Evolutionary conservation across 2,113 vertebrate genomes (phyloP), one percentile per base, ranked within the genome.

Genomic region (Gambusia affinis): DNA sequence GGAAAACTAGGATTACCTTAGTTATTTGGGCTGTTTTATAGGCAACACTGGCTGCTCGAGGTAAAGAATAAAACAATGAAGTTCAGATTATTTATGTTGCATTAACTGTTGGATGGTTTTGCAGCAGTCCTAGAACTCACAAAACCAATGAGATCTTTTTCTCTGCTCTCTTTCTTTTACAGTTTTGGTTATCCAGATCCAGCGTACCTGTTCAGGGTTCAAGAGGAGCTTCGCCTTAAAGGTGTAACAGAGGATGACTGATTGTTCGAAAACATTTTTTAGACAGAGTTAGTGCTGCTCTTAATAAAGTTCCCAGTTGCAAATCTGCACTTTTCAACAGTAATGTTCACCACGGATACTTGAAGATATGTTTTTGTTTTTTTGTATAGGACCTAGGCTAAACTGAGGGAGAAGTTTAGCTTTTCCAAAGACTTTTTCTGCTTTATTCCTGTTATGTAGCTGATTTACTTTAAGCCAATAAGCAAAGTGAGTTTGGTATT

Each of bases 131-230:
- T n/a, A 3, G 24, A 57, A 57, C 51, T 57, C 22, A 24, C 22
- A 57, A 57, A 57, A 57, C 22, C 51, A n/a, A 24, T 57, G 24
- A 57, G 51, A 57, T 57, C 22, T 24, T 3, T 65, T 64, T 19
- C 31, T 65, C 11, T 12, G 5, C 30, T 37, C 44, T 76, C 67
- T 70, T 64, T 88, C 67, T 39, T 27, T 81, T 70, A 39, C 84
- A 96, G 95, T 84, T 96, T 96, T 91, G 95, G 95, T 67, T 96
- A 95, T 86, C 95, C 95, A 28, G 95, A 95, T 85, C 94, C 95
- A 84, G 91, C 88, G 1, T 96, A 95, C 87, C 87, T 96, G 73
- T 88, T 81, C 60, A 92, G 95, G 68, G 95, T 96, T 84, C 93
- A 95, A 73, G 94, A 95, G 72, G 95, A 95, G 72, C 93, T 96